Percentiles rank a stretch among this genome's conserved stretches.
phyloP scores from a whole-genome alignment of 1,140 invertebrate genomes.

The Bombus breviceps region DNA sequence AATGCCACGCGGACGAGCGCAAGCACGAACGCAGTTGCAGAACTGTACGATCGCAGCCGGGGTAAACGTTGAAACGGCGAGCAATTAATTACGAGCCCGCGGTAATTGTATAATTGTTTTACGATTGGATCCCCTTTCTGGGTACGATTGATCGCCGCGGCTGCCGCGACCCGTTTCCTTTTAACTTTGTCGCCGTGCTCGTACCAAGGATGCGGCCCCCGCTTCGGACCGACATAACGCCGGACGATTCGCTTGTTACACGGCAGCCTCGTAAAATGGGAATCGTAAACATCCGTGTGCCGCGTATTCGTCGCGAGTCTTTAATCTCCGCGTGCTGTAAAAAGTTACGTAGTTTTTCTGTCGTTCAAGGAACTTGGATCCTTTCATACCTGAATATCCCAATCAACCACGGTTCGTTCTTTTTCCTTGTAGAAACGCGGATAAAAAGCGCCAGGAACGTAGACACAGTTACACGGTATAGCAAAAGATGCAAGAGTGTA shows the following conservation, averaged over 20 bases:
- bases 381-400: background rate
- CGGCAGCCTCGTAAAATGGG: background rate
- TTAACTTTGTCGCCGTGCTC: background rate
- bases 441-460: background rate
- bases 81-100: conserved; percentile 75
- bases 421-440: background rate
- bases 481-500: background rate
- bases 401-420: background rate
- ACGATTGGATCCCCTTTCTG: conserved; percentile 64
- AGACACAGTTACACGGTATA: background rate
- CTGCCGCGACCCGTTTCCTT: background rate
- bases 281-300: background rate
- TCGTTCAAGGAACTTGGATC: background rate
- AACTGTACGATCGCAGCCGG: conserved; percentile 41
- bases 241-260: background rate
- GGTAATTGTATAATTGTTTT: conserved; percentile 79
- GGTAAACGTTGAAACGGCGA: conserved; percentile 71
- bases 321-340: background rate
- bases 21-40: conserved; percentile 39
- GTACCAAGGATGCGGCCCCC: background rate
- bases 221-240: background rate
- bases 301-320: background rate
- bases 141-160: conserved; percentile 29
- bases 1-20: conserved; percentile 64
- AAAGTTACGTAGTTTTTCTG: background rate